Base-by-base conservation (phyloP, 2,797 vertebrate species). In the Babyrousa celebensis region DNA sequence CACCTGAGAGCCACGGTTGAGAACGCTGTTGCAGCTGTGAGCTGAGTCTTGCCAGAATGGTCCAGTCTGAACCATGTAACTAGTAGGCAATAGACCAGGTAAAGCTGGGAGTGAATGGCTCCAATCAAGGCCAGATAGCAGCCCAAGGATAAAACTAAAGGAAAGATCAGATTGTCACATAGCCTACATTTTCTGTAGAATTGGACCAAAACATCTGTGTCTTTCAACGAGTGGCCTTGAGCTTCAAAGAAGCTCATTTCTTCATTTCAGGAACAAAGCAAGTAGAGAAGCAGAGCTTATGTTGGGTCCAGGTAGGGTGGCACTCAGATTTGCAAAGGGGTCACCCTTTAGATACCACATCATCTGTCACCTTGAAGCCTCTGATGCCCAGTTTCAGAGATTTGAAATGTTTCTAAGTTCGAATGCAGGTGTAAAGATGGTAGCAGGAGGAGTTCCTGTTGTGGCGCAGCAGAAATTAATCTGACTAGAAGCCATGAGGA, bases 21-120 rank as follows among this genome's bases (percentile, higher is more conserved):
- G 21, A 27, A 40, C 1, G 1, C 5, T 1, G 1, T 9, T 74
- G 1, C 1, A 29, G 21, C 18, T 12, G 1, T 17, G 43, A 48
- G 3, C 32, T 16, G 40, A 17, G 20, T 20, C 67, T 70, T 14
- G 2, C 15, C 6, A 0, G 2, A 21, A 16, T 3, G 11, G 6
- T 48, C 3, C 32, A 4, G 8, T 36, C 21, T 7, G 79, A 29
- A 9, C 23, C 0, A 0, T 0, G 11, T 12, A 60, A 25, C 12
- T 25, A 8, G 63, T 10, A 2, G 23, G 12, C 36, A 54, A 58
- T 0, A 18, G 48, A 63, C 25, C 21, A 15, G 8, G 18, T n/a
- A 29, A 68, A 40, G 17, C 12, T 17, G 12, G 54, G 65, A 36
- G 40, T 1, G 3, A 8, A 20, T 1, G 8, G 17, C 16, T 58